These are phyloP conservation scores for Lamellibrachia satsuma DNA, from an alignment of 2,888 invertebrate genomes.

Conservation along the genomic window DNA sequence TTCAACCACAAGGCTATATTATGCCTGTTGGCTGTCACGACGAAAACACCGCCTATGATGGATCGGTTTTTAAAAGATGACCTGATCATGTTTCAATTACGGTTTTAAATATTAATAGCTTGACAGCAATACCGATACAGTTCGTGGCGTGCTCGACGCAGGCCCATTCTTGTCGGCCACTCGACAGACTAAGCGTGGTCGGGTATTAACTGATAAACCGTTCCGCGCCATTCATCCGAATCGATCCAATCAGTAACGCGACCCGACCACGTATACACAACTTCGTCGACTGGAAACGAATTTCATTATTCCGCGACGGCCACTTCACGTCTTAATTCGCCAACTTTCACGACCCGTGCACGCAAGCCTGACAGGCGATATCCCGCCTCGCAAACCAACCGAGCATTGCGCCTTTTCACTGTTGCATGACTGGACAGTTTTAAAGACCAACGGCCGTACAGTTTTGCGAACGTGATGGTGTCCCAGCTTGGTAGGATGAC, in stretches of 20 bases:
- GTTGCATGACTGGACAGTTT: too few relatives aligned
- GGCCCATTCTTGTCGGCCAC: neutral
- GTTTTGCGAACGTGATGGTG: neutral
- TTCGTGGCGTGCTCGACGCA: neutral
- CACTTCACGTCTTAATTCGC: conserved; percentile 3
- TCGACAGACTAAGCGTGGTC: neutral
- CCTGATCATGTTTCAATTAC: conserved; percentile 12
- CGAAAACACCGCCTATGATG: neutral
- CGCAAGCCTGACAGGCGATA: neutral
- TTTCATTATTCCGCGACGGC: neutral
- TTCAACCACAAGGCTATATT: neutral
- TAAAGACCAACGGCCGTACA: neutral
- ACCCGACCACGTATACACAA: neutral
- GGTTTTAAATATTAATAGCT: neutral
- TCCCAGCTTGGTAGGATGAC: neutral
- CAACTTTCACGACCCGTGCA: neutral
- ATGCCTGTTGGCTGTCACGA: neutral
- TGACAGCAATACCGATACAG: conserved; percentile 17
- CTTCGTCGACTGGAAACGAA: neutral
- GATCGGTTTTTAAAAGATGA: neutral
- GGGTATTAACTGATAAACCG: conserved; percentile 17
- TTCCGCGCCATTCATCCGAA: conserved; percentile 6
- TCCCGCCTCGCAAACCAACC: neutral
- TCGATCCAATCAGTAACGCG: neutral
- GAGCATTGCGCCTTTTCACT: neutral